Evolutionary conservation across 2,797 vertebrate species (phyloP).

Genomic region (Acridotheres tristis): DNA sequence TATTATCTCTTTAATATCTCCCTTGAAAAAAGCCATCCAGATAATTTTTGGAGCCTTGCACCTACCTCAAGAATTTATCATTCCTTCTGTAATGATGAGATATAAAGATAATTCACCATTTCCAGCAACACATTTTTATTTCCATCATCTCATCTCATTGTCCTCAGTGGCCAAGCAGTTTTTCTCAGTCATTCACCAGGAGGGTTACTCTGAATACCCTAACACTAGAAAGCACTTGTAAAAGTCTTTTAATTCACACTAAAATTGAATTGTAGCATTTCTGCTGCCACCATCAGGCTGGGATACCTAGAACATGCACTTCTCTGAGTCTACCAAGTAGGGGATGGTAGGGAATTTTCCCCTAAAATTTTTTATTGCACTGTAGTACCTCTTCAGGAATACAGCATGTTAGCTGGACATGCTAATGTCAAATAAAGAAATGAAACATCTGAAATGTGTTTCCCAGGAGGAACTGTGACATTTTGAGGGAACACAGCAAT

Average conservation of each 20-base stretch:
- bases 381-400: background rate
- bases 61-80: background rate
- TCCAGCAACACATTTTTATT: background rate
- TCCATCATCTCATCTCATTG: background rate
- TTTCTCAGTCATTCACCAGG: background rate
- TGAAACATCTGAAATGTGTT: background rate
- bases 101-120: background rate
- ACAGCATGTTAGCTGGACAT: background rate
- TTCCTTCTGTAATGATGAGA: background rate
- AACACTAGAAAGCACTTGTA: background rate
- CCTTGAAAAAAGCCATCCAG: background rate
- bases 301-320: background rate
- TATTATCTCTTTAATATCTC: background rate
- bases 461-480: background rate
- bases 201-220: background rate
- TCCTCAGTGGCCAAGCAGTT: background rate
- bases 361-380: background rate
- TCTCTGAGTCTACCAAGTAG: background rate
- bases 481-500: background rate
- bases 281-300: background rate
- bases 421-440: background rate
- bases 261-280: background rate
- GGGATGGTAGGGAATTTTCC: background rate
- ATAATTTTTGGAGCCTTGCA: background rate
- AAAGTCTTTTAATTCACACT: background rate